Percentiles rank a stretch among this genome's conserved stretches.
Evolutionary conservation across 2,797 vertebrate species (phyloP).

Genomic region (Chaetophractus vellerosus): DNA sequence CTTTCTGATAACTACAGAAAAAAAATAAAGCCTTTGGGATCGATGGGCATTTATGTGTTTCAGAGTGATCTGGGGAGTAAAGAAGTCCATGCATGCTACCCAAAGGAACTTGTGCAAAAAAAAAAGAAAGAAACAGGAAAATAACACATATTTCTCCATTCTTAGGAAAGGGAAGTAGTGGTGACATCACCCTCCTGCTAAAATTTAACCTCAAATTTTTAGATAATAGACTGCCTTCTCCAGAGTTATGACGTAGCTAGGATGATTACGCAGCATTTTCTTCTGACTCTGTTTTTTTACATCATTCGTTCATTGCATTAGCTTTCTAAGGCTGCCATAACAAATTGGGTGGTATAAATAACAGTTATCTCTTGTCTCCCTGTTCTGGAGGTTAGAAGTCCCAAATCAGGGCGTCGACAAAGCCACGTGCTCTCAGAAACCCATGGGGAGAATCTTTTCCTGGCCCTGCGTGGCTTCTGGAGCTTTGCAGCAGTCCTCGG

Average conservation of each 20-base stretch:
- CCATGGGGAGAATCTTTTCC: too few species aligned
- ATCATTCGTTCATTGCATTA: neutral
- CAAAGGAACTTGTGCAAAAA: slow-evolving; percentile 37
- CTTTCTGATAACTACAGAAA: slow-evolving; percentile 6
- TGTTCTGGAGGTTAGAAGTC: too few species aligned
- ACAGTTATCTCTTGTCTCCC: too few species aligned
- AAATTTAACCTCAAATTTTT: slow-evolving; percentile 45
- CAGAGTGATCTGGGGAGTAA: neutral
- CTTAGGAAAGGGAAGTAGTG: slow-evolving; percentile 69
- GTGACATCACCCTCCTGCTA: slow-evolving; percentile 35
- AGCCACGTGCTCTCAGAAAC: too few species aligned
- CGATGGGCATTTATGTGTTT: neutral
- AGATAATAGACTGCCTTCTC: slow-evolving; percentile 34
- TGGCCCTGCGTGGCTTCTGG: too few species aligned
- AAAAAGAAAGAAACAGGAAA: neutral
- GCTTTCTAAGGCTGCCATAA: too few species aligned
- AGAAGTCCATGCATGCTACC: neutral
- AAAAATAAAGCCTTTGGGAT: slow-evolving; percentile 14
- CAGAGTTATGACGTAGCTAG: neutral
- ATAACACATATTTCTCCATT: slow-evolving; percentile 70
- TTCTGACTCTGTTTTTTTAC: slow-evolving; percentile 41
- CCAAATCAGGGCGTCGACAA: too few species aligned
- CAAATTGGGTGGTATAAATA: too few species aligned
- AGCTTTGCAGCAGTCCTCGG: too few species aligned
- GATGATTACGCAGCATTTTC: neutral